Percentiles rank a stretch among this genome's conserved stretches.
These are phyloP conservation scores for Sarcoramphus papa DNA, from an alignment of 2,797 vertebrate species.

Conservation along the genomic window DNA sequence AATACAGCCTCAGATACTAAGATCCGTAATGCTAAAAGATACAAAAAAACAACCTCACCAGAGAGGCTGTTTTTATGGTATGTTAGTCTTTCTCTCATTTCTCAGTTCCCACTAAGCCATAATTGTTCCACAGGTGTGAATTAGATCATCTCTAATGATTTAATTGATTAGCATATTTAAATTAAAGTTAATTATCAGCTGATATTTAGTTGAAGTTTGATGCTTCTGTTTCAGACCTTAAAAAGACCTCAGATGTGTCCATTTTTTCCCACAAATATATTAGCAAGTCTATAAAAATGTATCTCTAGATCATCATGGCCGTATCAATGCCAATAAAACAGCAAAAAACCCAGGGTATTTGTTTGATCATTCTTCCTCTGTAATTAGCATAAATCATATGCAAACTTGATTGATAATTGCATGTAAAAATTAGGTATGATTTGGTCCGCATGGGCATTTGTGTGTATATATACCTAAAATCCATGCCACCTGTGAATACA, in stretches of 20 bases:
- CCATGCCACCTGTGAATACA: background rate
- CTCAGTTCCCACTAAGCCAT: background rate
- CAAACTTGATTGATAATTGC: background rate
- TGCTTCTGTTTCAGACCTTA: background rate
- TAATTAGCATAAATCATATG: background rate
- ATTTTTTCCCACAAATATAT: background rate
- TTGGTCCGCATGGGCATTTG: background rate
- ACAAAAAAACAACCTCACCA: background rate
- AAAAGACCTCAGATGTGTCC: background rate
- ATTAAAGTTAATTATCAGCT: background rate
- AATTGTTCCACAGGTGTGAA: background rate
- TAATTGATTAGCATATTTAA: background rate
- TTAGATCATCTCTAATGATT: background rate
- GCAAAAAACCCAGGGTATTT: background rate
- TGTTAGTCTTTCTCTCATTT: background rate
- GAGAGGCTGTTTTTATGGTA: background rate
- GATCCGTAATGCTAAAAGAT: background rate
- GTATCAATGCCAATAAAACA: background rate
- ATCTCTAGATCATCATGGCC: background rate
- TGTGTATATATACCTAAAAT: background rate
- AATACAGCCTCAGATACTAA: background rate
- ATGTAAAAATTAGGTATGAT: background rate
- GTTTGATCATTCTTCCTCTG: background rate
- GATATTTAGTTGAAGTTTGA: background rate
- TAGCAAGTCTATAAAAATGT: background rate